Evolutionary conservation across 2,888 invertebrate species (phyloP), one percentile per base, ranked within the genome.

Genomic region (Nomada lathburiana): DNA sequence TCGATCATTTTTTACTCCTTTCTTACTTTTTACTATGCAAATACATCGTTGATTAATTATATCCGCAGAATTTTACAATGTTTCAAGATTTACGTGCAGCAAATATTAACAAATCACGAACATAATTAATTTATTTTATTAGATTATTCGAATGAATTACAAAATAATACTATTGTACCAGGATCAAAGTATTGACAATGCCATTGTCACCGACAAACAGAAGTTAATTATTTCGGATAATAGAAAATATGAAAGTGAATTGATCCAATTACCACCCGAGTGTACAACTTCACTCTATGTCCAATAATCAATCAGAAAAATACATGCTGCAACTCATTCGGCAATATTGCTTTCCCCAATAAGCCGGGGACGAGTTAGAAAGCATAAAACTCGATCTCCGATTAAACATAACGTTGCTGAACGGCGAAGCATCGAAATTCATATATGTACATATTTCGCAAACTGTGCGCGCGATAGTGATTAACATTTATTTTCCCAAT

Each of bases 291-390:
- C 55, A n/a, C 16, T 59, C 36, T 23, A 18, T 16, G 59, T 65
- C 65, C 65, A 67, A 74, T 74, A 74, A 59, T 59, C 73, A 67
- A 67, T 74, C 65, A 36, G 59, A 59, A 42, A 36, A 47, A 50
- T 50, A 64, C 57, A 36, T 20, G 47, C 26, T n/a, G 63, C 16
- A 50, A 64, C 47, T 18, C 16, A 18, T 7, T 42, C 13, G 11
- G 44, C 47, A 13, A 13, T 52, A 53, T 36, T 36, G 36, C 36
- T 36, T 36, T 36, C 36, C 7, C 36, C 36, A 0, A 1, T 36
- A 36, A 36, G 36, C 7, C 7, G 36, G 29, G 36, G 36, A 0
- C 0, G 7, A 42, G n/a, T 55, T 13, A 18, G 36, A 53, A 67
- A 10, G 16, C 5, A 29, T 18, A 44, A 20, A 68, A 26, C 44